Evolutionary conservation across 2,888 invertebrate species (phyloP), one percentile per base, ranked within the genome.

Genomic region (Epicampocera succincta): DNA sequence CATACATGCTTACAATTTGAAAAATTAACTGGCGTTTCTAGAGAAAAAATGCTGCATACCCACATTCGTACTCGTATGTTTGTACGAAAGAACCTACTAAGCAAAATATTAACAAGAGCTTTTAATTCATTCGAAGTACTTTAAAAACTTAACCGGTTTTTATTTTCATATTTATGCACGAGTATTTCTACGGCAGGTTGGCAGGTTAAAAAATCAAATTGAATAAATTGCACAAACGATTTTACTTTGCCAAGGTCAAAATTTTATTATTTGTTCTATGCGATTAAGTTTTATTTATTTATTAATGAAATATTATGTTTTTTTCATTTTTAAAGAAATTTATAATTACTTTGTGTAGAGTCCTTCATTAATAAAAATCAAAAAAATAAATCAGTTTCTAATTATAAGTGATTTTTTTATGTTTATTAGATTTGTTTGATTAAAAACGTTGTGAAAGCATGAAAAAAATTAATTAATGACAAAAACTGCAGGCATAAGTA

Each of bases 131-230:
- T 58, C 48, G 48, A 75, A 17, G 25, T 21, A 60, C 58, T 65
- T 72, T 17, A 46, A 69, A 38, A 60, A 52, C 3, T 15, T 65
- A 78, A 72, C 77, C 56, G 77, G 71, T 78, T 78, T 71, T n/a
- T 25, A 25, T 25, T 25, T 25, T 33, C 33, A 33, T 33, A 33
- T 6, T 0, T 9, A 3, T 3, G 52, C n/a, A n/a, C n/a, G n/a
- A n/a, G n/a, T n/a, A n/a, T n/a, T n/a, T n/a, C n/a, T n/a, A n/a
- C n/a, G n/a, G n/a, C n/a, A n/a, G n/a, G n/a, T n/a, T 21, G 72
- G 60, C 78, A 72, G 77, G 56, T 78, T 78, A 73, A 54, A 79
- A 66, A 61, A 42, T n/a, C n/a, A 40, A 50, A 60, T 48, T 42
- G 42, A 58, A 68, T 61, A 50, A 58, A 68, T 61, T 38, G 19